Percentiles rank a stretch among this genome's conserved stretches.
Evolutionary conservation across 2,113 vertebrate species (phyloP).

Genomic region (Ceuthmochares aereus): DNA sequence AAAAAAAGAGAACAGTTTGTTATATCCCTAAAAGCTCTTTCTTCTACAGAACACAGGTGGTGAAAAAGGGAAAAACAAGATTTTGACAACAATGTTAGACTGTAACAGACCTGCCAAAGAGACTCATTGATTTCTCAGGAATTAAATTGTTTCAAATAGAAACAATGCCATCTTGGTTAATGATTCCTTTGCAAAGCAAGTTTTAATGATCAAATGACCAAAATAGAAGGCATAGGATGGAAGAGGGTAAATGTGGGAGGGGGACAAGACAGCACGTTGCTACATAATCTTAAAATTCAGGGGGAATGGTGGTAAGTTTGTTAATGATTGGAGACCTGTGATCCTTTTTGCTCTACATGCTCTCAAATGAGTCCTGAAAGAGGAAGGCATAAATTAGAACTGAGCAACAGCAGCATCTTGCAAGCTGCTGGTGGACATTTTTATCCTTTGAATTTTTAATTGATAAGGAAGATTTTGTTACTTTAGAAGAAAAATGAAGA

Average conservation of each 20-base stretch:
- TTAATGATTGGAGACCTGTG: not conserved
- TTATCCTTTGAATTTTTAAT: not conserved
- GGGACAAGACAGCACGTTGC: not conserved
- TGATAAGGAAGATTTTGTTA: not conserved
- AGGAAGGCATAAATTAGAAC: not conserved
- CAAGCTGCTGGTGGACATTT: not conserved
- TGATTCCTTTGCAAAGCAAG: not conserved
- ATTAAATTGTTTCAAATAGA: not conserved
- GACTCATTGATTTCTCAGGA: not conserved
- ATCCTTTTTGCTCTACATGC: not conserved
- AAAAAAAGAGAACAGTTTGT: not conserved
- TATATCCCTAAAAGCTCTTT: not conserved
- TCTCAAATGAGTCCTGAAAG: not conserved
- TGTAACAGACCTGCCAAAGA: not conserved
- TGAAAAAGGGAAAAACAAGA: not conserved
- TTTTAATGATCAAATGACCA: not conserved
- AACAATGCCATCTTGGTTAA: not conserved
- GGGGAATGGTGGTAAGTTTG: not conserved
- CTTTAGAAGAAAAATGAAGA: not conserved
- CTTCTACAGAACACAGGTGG: not conserved
- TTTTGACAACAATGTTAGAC: not conserved
- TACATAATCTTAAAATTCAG: not conserved
- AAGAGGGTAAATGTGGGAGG: not conserved
- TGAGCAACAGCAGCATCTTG: not conserved
- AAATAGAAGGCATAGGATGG: not conserved